phyloP scores from a whole-genome alignment of 2,797 vertebrate genomes.

The Neosalanx taihuensis region DNA sequence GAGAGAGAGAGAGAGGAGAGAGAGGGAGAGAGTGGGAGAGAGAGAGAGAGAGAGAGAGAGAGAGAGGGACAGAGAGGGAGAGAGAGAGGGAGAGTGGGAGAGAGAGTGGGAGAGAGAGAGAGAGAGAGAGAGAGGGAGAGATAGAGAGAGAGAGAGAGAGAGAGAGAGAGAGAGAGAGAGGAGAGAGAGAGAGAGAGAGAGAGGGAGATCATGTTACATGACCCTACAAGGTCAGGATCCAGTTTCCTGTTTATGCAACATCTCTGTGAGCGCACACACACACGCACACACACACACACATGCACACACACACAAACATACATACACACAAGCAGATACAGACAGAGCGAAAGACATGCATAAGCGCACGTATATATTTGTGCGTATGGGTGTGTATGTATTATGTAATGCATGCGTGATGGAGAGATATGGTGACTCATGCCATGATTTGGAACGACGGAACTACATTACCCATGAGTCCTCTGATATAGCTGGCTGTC shows the following conservation, averaged over 20 bases:
- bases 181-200: neutral
- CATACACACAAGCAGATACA: conserved; percentile 30
- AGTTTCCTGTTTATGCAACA: conserved; percentile 24
- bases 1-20: neutral
- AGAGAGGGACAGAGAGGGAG: neutral
- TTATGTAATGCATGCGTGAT: conserved; percentile 55
- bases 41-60: conserved; percentile 2
- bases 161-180: neutral
- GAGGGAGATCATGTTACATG: conserved; percentile 12
- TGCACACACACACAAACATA: conserved; percentile 33
- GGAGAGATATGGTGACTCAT: conserved; percentile 72
- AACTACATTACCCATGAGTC: conserved; percentile 77
- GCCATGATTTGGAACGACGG: conserved; percentile 63
- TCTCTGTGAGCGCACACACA: neutral
- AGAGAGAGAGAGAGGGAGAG: conserved; percentile 4
- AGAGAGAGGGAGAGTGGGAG: no score
- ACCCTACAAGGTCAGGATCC: conserved; percentile 56
- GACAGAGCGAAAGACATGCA: conserved; percentile 26
- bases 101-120: no score
- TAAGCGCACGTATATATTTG: conserved; percentile 9
- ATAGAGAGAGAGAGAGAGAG: conserved; percentile 9
- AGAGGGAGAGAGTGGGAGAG: no score
- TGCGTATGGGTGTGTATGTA: conserved; percentile 39
- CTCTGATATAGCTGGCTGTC: conserved; percentile 68
- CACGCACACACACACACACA: neutral